Evolutionary conservation across 2,888 invertebrate species (phyloP).

Genomic region (Tholera decimalis): DNA sequence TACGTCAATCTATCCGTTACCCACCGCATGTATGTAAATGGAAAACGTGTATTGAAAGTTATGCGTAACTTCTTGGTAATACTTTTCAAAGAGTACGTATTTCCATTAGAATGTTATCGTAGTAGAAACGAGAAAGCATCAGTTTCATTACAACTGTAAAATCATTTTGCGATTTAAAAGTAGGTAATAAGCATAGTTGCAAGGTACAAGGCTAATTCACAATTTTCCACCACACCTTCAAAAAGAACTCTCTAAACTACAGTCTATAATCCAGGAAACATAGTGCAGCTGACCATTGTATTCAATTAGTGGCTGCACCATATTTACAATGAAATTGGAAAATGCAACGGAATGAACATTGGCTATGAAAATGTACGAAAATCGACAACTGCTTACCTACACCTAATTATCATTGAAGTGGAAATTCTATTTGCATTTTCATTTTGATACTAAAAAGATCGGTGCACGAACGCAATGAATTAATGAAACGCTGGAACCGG

Average conservation of each 20-base stretch:
- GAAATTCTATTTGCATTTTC: conserved; percentile 40
- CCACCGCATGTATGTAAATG: conserved; percentile 33
- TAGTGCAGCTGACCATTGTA: not conserved
- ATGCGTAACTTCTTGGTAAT: not conserved
- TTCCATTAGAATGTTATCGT: too few species aligned
- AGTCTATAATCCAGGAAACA: not conserved
- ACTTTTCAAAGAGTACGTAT: conserved; percentile 1
- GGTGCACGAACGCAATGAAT: conserved; percentile 18
- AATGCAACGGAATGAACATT: conserved; percentile 20
- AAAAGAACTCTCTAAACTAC: not conserved
- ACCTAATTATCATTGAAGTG: conserved; percentile 33
- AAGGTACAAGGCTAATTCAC: not conserved
- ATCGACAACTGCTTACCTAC: conserved; percentile 17
- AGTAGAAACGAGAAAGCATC: not conserved
- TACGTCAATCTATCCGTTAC: conserved; percentile 32
- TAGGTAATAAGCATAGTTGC: not conserved
- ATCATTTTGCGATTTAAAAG: not conserved
- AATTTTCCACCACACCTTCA: not conserved
- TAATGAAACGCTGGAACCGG: conserved; percentile 7
- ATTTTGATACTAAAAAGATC: conserved; percentile 20
- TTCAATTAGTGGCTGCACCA: conserved; percentile 23
- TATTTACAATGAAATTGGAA: conserved; percentile 20
- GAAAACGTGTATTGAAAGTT: conserved; percentile 27
- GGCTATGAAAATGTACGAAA: conserved; percentile 11
- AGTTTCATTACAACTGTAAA: too few species aligned